Conservation (phyloP, 92 coral and sea anemone species). For the Zoanthus gigantus region DNA sequence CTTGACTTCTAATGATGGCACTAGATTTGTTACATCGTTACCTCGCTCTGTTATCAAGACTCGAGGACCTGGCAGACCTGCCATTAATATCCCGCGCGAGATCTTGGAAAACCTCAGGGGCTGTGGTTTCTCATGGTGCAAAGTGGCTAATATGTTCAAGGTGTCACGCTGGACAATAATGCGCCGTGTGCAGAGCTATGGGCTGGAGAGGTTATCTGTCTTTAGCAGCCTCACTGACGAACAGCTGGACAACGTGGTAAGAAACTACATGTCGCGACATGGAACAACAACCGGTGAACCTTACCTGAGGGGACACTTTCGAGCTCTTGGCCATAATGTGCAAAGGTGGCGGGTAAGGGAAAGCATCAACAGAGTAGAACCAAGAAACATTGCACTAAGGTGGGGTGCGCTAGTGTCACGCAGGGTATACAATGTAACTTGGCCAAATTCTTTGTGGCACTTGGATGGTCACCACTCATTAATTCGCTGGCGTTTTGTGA, state of each 20-base stretch:
- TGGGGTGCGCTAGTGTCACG: slow-evolving; percentile 59
- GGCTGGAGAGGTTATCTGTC: slow-evolving; percentile 14
- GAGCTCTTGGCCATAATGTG: slow-evolving; percentile 62
- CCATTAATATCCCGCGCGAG: slow-evolving; percentile 44
- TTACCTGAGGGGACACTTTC: slow-evolving; percentile 60
- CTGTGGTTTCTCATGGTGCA: slow-evolving; percentile 43
- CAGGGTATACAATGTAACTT: slow-evolving; percentile 42
- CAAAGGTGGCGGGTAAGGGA: slow-evolving; percentile 59
- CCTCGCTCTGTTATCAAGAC: slow-evolving; percentile 35
- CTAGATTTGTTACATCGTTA: slow-evolving; percentile 21
- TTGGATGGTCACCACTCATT: slow-evolving; percentile 48
- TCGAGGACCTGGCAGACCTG: slow-evolving; percentile 36
- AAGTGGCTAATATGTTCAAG: slow-evolving; percentile 49
- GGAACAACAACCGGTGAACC: slow-evolving; percentile 59
- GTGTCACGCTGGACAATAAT: slow-evolving; percentile 64
- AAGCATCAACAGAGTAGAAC: slow-evolving; percentile 59
- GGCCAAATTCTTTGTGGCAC: slow-evolving; percentile 60
- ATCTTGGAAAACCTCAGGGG: slow-evolving; percentile 46
- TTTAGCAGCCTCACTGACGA: slow-evolving; percentile 45
- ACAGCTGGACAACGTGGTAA: slow-evolving; percentile 52
- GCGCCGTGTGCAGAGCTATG: slow-evolving; percentile 49
- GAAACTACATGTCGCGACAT: slow-evolving; percentile 52
- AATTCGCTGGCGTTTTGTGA: slow-evolving; percentile 54
- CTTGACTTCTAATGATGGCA: slow-evolving; percentile 18
- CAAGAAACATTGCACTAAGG: slow-evolving; percentile 69